Conservation (phyloP, 1,140 invertebrate genomes). For the Nautilus pompilius region DNA sequence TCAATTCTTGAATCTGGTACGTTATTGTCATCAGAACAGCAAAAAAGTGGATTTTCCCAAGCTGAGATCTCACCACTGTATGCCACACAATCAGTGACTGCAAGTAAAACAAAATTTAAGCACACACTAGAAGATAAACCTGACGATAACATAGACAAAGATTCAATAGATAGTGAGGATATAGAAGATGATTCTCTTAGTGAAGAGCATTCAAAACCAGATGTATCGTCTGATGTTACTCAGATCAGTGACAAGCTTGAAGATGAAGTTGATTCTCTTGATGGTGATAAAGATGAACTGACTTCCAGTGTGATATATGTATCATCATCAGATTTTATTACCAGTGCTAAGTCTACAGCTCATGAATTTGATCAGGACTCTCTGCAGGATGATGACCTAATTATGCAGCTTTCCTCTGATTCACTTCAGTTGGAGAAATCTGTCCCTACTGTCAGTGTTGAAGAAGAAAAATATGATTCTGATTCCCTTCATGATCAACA, state of each 20-base stretch:
- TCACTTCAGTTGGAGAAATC: constrained; percentile 32
- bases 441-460: constrained; percentile 10
- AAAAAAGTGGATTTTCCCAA: constrained; percentile 67
- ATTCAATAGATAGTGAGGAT: constrained; percentile 44
- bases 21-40: constrained; percentile 44
- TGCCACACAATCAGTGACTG: constrained; percentile 72
- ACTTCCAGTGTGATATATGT: constrained; percentile 42
- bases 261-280: constrained; percentile 40
- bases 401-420: constrained; percentile 50
- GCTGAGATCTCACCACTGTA: too few relatives aligned
- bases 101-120: constrained; percentile 63
- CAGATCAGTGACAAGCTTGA: constrained; percentile 20
- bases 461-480: constrained; percentile 57
- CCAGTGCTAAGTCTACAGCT: background rate
- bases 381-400: constrained; percentile 40
- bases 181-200: constrained; percentile 51
- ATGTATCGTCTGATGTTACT: constrained; percentile 18
- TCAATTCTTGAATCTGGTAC: constrained; percentile 80
- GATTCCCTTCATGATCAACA: constrained; percentile 58
- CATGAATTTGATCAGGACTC: constrained; percentile 27
- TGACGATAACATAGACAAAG: constrained; percentile 49
- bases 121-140: too few relatives aligned
- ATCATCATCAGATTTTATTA: background rate
- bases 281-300: constrained; percentile 44
- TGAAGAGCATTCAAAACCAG: constrained; percentile 24